Percentiles rank a stretch among this genome's conserved stretches.
phyloP scores from a whole-genome alignment of 2,113 vertebrate genomes.

The Lepisosteus osseus region DNA sequence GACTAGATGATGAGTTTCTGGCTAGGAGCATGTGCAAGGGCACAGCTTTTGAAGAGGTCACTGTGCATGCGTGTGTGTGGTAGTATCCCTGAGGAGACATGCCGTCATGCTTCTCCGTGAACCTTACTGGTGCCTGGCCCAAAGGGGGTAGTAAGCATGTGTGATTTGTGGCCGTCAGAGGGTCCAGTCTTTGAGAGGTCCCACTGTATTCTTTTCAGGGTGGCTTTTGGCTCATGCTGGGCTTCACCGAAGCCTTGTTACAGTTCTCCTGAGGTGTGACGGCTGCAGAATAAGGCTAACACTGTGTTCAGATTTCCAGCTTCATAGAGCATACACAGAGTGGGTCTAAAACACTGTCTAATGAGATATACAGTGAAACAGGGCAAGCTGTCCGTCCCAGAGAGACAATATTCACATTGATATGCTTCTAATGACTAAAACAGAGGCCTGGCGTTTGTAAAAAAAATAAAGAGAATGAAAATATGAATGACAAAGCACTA shows the following conservation, averaged over 20 bases:
- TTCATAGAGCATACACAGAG: constrained; percentile 5
- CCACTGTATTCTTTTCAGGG: constrained; percentile 18
- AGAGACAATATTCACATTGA: constrained; percentile 37
- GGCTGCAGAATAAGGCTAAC: not conserved
- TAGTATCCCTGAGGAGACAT: constrained; percentile 14
- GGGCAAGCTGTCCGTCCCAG: constrained; percentile 21
- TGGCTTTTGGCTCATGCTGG: constrained; percentile 18
- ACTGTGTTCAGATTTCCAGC: constrained; percentile 27
- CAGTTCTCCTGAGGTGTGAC: constrained; percentile 22
- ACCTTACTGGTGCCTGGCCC: not conserved
- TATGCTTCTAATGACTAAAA: constrained; percentile 46
- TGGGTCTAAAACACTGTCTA: constrained; percentile 23
- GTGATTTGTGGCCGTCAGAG: constrained; percentile 35
- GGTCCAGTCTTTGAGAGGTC: not conserved
- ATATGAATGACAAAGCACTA: not conserved
- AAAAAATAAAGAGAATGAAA: not conserved
- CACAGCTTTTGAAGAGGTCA: constrained; percentile 5
- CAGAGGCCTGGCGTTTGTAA: not conserved
- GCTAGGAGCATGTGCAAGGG: not conserved
- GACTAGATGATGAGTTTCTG: not conserved
- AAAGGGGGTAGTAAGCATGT: constrained; percentile 13
- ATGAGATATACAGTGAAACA: constrained; percentile 32
- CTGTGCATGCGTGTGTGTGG: constrained; percentile 12
- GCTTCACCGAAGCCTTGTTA: not conserved
- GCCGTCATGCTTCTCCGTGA: not conserved